These are phyloP conservation scores for Hyphantria cunea DNA, from an alignment of 1,140 invertebrate genomes.

Conservation along the genomic window DNA sequence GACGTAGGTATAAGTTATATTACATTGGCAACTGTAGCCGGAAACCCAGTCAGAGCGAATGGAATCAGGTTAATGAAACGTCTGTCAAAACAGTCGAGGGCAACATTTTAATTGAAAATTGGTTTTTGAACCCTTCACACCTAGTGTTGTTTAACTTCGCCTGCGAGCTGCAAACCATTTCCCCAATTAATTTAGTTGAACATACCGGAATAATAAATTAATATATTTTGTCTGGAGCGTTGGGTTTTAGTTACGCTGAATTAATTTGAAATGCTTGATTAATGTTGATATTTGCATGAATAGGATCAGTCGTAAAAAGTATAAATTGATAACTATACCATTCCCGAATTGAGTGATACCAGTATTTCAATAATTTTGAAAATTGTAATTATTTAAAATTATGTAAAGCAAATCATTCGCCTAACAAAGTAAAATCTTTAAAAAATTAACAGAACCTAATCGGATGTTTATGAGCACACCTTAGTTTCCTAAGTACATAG, in stretches of 20 bases:
- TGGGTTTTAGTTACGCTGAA: not conserved
- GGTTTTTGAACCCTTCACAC: slow-evolving; percentile 60
- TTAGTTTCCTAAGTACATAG: too few relatives aligned
- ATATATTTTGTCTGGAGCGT: not conserved
- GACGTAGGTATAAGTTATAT: not conserved
- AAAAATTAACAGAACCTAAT: too few relatives aligned
- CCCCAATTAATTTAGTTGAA: slow-evolving; percentile 32
- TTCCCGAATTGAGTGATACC: too few relatives aligned
- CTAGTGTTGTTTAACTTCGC: slow-evolving; percentile 43
- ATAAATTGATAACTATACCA: too few relatives aligned
- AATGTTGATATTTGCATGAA: too few relatives aligned
- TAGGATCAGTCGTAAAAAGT: too few relatives aligned
- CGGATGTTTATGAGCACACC: too few relatives aligned
- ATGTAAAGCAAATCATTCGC: too few relatives aligned
- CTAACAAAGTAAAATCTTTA: too few relatives aligned
- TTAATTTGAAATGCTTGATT: not conserved
- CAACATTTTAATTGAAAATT: slow-evolving; percentile 68
- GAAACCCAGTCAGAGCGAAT: slow-evolving; percentile 37
- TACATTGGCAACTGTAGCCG: slow-evolving; percentile 8
- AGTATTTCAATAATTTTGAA: too few relatives aligned
- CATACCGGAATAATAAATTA: slow-evolving; percentile 9
- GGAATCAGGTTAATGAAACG: slow-evolving; percentile 72
- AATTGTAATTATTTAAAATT: too few relatives aligned
- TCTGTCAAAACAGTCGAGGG: slow-evolving; percentile 61
- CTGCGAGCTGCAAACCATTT: slow-evolving; percentile 31